Conservation (phyloP, 2,888 invertebrate species). For the Philaethria dido region DNA sequence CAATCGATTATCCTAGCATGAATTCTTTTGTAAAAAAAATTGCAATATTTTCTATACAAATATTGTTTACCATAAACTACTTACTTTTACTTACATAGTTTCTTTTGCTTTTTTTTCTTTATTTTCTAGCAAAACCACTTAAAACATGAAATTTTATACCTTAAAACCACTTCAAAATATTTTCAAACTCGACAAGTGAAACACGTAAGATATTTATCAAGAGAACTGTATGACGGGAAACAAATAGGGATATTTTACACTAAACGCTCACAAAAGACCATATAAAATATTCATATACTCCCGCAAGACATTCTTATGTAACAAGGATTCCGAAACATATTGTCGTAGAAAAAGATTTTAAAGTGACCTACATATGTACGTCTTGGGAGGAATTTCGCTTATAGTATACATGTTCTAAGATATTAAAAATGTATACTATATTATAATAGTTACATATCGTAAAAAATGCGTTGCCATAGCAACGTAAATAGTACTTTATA, state of each 20-base stretch:
- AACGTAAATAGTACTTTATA: too few relatives aligned
- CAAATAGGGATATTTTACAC: constrained; percentile 32
- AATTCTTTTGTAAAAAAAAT: too few relatives aligned
- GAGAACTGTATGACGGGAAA: constrained; percentile 17
- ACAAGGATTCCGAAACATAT: constrained; percentile 19
- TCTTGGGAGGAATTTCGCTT: constrained; percentile 2
- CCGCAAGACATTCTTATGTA: constrained; percentile 28
- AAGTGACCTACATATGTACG: constrained; percentile 16
- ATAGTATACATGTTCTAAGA: neutral
- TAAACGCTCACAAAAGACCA: constrained; percentile 30
- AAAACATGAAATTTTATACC: neutral
- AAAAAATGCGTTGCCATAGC: neutral
- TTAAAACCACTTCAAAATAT: constrained; percentile 1
- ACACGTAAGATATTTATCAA: constrained; percentile 15
- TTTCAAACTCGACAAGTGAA: constrained; percentile 2
- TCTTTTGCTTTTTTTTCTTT: too few relatives aligned
- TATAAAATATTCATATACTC: constrained; percentile 20
- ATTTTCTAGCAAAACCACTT: too few relatives aligned
- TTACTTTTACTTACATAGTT: too few relatives aligned
- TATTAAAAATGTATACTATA: neutral
- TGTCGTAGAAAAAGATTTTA: constrained; percentile 20
- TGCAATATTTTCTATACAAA: too few relatives aligned
- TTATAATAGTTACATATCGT: too few relatives aligned
- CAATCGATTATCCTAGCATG: too few relatives aligned
- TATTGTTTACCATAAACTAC: too few relatives aligned